A percentile compares a stretch with the other conserved stretches of the same genome.
phyloP scores from a whole-genome alignment of 2,797 vertebrate genomes.

The Microctenopoma steveboyesi region DNA sequence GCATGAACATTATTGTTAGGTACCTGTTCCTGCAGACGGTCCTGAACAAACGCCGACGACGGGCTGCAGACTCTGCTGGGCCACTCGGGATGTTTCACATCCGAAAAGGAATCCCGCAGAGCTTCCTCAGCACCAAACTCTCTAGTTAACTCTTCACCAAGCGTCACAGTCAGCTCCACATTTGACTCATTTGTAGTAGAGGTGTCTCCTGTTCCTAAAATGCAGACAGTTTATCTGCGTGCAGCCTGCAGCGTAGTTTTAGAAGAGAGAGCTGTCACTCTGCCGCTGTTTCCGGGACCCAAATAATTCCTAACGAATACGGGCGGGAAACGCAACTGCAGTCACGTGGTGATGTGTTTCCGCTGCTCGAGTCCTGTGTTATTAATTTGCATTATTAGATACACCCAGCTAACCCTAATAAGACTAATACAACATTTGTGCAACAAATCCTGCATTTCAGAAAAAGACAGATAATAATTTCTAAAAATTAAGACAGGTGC shows the following conservation, averaged over 20 bases:
- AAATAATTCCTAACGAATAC: slow-evolving; percentile 42
- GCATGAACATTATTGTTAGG: not conserved
- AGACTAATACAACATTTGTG: no score
- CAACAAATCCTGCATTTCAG: no score
- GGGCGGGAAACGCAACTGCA: slow-evolving; percentile 58
- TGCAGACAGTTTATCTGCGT: not conserved
- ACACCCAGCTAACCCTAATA: no score
- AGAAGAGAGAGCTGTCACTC: slow-evolving; percentile 37
- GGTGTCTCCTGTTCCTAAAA: slow-evolving; percentile 14
- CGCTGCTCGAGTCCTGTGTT: not conserved
- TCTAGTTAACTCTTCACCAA: not conserved
- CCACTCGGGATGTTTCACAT: slow-evolving; percentile 18
- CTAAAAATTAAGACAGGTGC: no score
- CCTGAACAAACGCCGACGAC: slow-evolving; percentile 28
- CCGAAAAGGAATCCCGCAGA: slow-evolving; percentile 8
- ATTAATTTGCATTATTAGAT: not conserved
- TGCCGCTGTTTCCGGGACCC: slow-evolving; percentile 41
- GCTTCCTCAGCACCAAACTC: not conserved
- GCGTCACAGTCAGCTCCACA: not conserved
- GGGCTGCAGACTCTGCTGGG: slow-evolving; percentile 13
- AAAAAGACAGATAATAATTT: no score
- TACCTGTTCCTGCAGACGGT: slow-evolving; percentile 63
- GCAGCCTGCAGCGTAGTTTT: not conserved
- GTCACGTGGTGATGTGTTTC: slow-evolving; percentile 58
- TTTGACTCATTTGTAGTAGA: not conserved